Conservation (phyloP, 2,888 invertebrate species). For the Helleia helle region DNA sequence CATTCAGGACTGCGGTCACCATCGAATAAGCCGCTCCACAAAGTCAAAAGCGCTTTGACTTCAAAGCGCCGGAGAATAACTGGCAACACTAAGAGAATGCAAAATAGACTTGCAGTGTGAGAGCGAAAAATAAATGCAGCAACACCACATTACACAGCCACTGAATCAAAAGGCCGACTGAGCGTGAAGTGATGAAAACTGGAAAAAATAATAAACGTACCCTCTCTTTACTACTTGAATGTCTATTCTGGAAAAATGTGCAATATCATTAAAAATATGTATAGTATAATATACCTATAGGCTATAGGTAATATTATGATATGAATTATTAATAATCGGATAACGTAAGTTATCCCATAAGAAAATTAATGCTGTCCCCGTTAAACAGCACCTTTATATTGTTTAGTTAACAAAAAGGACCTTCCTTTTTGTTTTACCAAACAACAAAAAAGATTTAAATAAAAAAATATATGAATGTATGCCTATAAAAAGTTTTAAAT, state of each 20-base stretch:
- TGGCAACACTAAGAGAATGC: conserved; percentile 57
- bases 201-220: conserved; percentile 60
- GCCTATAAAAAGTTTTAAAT: too few species aligned
- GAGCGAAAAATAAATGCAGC: conserved; percentile 70
- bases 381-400: too few species aligned
- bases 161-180: conserved; percentile 68
- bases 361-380: too few species aligned
- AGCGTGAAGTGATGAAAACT: conserved; percentile 70
- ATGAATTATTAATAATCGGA: too few species aligned
- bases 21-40: conserved; percentile 39
- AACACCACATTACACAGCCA: conserved; percentile 68
- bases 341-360: too few species aligned
- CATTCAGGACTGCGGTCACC: conserved; percentile 59
- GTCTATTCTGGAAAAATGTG: conserved; percentile 49
- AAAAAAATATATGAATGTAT: too few species aligned
- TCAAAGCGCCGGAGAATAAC: conserved; percentile 62
- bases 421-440: too few species aligned
- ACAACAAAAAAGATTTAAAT: too few species aligned
- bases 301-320: too few species aligned
- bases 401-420: too few species aligned
- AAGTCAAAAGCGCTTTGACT: conserved; percentile 67
- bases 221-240: conserved; percentile 36
- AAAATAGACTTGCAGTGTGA: conserved; percentile 55
- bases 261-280: too few species aligned
- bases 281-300: too few species aligned